These are phyloP conservation scores for Stenchaetothrips biformis DNA, from an alignment of 2,888 invertebrate genomes.

Conservation along the genomic window DNA sequence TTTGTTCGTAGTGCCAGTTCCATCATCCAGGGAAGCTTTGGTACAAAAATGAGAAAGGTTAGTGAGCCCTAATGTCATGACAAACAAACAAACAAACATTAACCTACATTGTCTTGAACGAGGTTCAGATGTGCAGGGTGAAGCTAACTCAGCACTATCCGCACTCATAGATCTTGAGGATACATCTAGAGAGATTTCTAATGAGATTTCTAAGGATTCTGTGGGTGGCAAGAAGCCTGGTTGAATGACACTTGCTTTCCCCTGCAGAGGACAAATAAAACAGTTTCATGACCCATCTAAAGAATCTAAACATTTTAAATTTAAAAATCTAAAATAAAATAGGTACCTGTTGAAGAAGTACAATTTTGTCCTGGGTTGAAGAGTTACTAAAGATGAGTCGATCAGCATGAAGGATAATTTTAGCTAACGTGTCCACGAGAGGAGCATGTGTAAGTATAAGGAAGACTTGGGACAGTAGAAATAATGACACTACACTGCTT, in stretches of 20 bases:
- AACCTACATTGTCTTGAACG: neutral
- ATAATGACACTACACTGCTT: constrained; percentile 85
- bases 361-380: constrained; percentile 14
- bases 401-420: constrained; percentile 70
- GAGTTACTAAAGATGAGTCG: neutral
- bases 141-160: constrained; percentile 31
- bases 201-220: constrained; percentile 69
- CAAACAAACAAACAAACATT: neutral
- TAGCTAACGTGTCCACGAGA: constrained; percentile 82
- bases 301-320: constrained; percentile 28
- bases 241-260: constrained; percentile 34
- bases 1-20: constrained; percentile 46
- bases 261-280: constrained; percentile 30
- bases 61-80: neutral
- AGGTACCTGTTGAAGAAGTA: neutral
- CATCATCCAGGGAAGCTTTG: constrained; percentile 22
- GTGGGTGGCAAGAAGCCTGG: constrained; percentile 53
- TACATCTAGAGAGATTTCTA: constrained; percentile 53
- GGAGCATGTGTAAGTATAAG: constrained; percentile 88
- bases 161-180: constrained; percentile 49
- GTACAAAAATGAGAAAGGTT: neutral
- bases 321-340: neutral
- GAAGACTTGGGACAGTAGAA: constrained; percentile 90
- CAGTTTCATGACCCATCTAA: neutral
- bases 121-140: constrained; percentile 7